Conservation (phyloP, 1,140 invertebrate genomes). For the Drosophila ironensis region DNA sequence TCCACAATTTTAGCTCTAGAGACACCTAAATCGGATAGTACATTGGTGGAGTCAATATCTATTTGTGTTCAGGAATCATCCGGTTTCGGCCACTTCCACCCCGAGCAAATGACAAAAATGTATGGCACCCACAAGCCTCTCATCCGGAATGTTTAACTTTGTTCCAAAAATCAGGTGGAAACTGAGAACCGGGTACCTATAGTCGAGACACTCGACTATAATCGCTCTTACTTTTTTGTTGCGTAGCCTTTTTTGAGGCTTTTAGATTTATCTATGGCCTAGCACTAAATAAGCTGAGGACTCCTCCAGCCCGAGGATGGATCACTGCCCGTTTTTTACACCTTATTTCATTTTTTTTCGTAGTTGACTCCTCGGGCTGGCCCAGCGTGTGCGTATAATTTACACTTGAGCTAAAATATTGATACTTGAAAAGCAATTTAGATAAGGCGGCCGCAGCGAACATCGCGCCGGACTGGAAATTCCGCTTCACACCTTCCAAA, state of each 20-base stretch:
- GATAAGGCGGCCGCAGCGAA: constrained; percentile 59
- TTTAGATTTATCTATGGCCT: constrained; percentile 77
- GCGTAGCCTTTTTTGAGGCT: constrained; percentile 30
- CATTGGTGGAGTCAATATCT: too few species aligned
- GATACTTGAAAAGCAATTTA: constrained; percentile 82
- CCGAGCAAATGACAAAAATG: too few species aligned
- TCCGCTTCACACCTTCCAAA: constrained; percentile 79
- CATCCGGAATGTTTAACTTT: too few species aligned
- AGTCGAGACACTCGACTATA: too few species aligned
- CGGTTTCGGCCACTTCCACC: too few species aligned
- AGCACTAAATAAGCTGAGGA: constrained; percentile 68
- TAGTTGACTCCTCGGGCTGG: too few species aligned
- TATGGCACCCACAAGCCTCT: too few species aligned
- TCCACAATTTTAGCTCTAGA: too few species aligned
- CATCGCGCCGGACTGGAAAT: constrained; percentile 61
- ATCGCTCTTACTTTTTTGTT: neutral
- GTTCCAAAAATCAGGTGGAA: too few species aligned
- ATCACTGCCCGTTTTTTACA: neutral
- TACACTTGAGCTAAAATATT: constrained; percentile 82
- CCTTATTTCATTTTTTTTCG: neutral
- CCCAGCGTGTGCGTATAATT: constrained; percentile 68
- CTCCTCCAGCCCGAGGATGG: constrained; percentile 2
- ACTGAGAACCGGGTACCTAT: too few species aligned
- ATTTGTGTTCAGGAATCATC: too few species aligned
- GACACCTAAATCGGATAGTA: too few species aligned